Conservation (phyloP, 2,888 invertebrate species). For the Leptopilina syphax region DNA sequence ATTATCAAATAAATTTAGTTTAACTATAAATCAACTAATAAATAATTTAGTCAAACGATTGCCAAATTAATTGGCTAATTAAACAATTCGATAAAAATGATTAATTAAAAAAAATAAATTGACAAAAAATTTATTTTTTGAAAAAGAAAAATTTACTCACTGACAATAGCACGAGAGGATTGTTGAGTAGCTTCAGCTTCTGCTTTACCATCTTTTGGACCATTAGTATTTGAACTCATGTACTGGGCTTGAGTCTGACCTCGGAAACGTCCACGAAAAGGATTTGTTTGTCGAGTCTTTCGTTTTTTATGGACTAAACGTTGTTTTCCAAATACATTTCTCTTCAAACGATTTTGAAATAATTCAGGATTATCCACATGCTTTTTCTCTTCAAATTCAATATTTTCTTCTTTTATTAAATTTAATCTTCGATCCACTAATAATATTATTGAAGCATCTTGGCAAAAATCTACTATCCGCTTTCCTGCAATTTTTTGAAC, state of each 20-base stretch:
- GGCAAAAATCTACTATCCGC: slow-evolving; percentile 77
- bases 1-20: too few species aligned
- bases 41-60: too few species aligned
- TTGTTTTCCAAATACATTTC: slow-evolving; percentile 20
- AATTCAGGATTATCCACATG: background rate
- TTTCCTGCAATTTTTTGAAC: slow-evolving; percentile 77
- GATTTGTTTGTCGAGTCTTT: slow-evolving; percentile 64
- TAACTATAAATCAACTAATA: too few species aligned
- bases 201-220: slow-evolving; percentile 83
- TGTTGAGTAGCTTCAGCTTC: slow-evolving; percentile 88
- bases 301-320: slow-evolving; percentile 56
- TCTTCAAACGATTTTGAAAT: slow-evolving; percentile 41
- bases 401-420: slow-evolving; percentile 17
- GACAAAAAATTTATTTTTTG: background rate
- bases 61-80: too few species aligned
- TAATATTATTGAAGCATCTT: slow-evolving; percentile 74
- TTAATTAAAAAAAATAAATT: slow-evolving; percentile 1
- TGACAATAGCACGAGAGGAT: slow-evolving; percentile 84
- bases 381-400: slow-evolving; percentile 62
- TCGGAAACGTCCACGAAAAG: slow-evolving; percentile 78
- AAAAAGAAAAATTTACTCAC: slow-evolving; percentile 78
- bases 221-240: slow-evolving; percentile 83
- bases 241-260: slow-evolving; percentile 93
- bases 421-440: slow-evolving; percentile 69
- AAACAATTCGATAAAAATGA: background rate